Conservation (phyloP, 2,888 invertebrate genomes). For the Protophormia terraenovae region DNA sequence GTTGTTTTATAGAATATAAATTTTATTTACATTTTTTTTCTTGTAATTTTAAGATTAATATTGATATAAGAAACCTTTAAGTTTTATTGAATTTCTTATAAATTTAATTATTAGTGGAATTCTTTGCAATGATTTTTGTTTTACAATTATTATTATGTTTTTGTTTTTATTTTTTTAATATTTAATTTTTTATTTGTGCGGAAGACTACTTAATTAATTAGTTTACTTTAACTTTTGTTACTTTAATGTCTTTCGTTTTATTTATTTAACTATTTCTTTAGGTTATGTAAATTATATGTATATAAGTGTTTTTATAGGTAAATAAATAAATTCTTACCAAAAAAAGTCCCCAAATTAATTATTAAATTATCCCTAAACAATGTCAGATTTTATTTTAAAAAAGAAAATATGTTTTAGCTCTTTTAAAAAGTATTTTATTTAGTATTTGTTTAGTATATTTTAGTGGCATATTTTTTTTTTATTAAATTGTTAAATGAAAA, state of each 20-base stretch:
- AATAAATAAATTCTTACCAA: conserved; percentile 26
- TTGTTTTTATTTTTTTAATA: not conserved
- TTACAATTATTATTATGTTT: not conserved
- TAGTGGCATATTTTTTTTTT: too few relatives aligned
- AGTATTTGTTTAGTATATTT: not conserved
- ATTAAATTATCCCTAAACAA: conserved; percentile 68
- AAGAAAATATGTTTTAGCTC: not conserved
- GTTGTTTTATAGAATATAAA: conserved; percentile 42
- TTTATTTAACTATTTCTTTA: conserved; percentile 20
- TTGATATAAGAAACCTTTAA: conserved; percentile 64
- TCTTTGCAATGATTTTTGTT: conserved; percentile 37
- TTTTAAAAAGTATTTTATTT: not conserved
- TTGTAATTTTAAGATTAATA: conserved; percentile 47
- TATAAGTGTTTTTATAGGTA: not conserved
- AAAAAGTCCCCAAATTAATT: conserved; percentile 19
- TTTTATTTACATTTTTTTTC: conserved; percentile 37
- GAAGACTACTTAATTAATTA: conserved; percentile 76
- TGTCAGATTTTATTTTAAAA: conserved; percentile 63
- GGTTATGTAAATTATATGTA: conserved; percentile 12
- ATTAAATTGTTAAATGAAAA: too few relatives aligned
- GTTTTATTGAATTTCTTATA: conserved; percentile 51
- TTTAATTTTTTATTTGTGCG: conserved; percentile 71
- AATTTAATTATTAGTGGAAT: conserved; percentile 64
- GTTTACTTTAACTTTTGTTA: conserved; percentile 64
- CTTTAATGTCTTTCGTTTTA: conserved; percentile 59